Evolutionary conservation across 92 coral and sea anemone species (phyloP), one percentile per base, ranked within the genome.

Genomic region (Paragorgia papillata): DNA sequence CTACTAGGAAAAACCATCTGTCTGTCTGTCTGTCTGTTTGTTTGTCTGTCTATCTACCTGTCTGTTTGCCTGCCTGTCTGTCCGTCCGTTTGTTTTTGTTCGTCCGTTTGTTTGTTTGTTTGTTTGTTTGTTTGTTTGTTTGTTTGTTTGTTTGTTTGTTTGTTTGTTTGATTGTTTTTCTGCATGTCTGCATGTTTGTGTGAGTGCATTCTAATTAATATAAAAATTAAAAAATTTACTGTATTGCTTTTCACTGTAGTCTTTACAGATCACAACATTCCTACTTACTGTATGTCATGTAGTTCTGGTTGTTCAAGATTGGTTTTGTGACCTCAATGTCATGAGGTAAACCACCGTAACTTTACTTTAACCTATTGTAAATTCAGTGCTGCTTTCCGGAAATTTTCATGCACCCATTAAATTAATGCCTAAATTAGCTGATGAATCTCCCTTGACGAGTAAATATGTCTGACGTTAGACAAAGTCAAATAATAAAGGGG

Each of bases 211-310:
- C n/a, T n/a, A n/a, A n/a, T n/a, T n/a, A n/a, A n/a, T n/a, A n/a
- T n/a, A n/a, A n/a, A n/a, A n/a, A n/a, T n/a, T n/a, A n/a, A n/a
- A n/a, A n/a, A n/a, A n/a, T n/a, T n/a, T n/a, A n/a, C 39, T 10
- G 27, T 28, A 0, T 0, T 29, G 54, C 18, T 82, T 41, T 33
- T 20, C 40, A 63, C 65, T 57, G 8, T 65, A 93, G 97, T 93
- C 97, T 22, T 81, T 93, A 37, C 97, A 93, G 86, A 86, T 93
- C 56, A 96, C 88, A 20, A 93, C 97, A 18, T 93, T 93, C 62
- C 83, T 93, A 35, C 77, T 93, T 71, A 93, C 96, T 20, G 96
- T 90, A 22, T 93, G 97, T 64, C 97, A 93, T 63, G 97, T 93
- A 22, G 80, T 93, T 50, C 79, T 93, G 13, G 91, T 93, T 9